Conservation (phyloP, 2,888 invertebrate species). For the Dermolepida albohirtum region DNA sequence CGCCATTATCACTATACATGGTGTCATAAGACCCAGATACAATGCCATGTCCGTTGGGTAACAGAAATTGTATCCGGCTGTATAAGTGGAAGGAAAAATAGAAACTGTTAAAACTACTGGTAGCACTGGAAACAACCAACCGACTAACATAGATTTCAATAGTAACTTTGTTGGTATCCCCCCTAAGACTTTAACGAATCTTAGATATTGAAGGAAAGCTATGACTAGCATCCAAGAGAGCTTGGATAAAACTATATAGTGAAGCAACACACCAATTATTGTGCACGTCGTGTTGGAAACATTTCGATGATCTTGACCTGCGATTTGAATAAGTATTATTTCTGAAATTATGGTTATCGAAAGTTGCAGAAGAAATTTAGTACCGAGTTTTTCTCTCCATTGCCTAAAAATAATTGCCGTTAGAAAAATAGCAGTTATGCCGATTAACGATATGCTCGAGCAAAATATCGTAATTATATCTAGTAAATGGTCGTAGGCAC, state of each 20-base stretch:
- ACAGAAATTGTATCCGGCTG: slow-evolving; percentile 66
- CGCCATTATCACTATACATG: slow-evolving; percentile 67
- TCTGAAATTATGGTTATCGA: slow-evolving; percentile 68
- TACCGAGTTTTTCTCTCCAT: slow-evolving; percentile 73
- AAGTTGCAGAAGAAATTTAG: slow-evolving; percentile 71
- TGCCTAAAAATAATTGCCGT: slow-evolving; percentile 70
- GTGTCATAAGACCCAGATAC: slow-evolving; percentile 70
- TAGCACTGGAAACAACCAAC: slow-evolving; percentile 72
- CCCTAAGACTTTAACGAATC: slow-evolving; percentile 74
- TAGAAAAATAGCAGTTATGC: slow-evolving; percentile 67
- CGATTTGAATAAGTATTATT: slow-evolving; percentile 59
- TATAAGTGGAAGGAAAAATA: slow-evolving; percentile 66
- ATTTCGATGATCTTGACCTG: slow-evolving; percentile 61
- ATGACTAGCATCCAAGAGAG: slow-evolving; percentile 82
- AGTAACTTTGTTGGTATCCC: slow-evolving; percentile 72
- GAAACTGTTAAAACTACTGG: slow-evolving; percentile 68
- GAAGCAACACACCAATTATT: slow-evolving; percentile 71
- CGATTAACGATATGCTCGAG: slow-evolving; percentile 67
- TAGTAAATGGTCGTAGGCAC: slow-evolving; percentile 51
- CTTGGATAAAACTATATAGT: slow-evolving; percentile 75
- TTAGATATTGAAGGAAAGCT: slow-evolving; percentile 75
- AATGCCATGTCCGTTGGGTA: slow-evolving; percentile 69
- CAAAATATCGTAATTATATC: slow-evolving; percentile 69
- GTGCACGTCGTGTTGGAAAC: slow-evolving; percentile 67
- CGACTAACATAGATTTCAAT: slow-evolving; percentile 72